A percentile compares a stretch with the other conserved stretches of the same genome.
Evolutionary conservation across 2,797 vertebrate species (phyloP).

Genomic region (Sarcophilus harrisii): DNA sequence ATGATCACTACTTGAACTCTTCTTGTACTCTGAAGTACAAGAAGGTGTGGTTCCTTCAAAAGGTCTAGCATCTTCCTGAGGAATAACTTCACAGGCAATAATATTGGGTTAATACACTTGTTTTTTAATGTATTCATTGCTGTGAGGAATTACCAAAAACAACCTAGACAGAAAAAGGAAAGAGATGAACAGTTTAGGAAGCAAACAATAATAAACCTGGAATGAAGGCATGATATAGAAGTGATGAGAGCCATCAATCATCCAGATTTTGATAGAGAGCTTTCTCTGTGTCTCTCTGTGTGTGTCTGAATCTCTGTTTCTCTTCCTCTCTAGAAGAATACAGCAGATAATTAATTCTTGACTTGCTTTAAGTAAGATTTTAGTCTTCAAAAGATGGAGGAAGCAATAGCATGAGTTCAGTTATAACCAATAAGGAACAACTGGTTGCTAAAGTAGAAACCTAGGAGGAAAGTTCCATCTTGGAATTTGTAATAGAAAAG

Average conservation of each 20-base stretch:
- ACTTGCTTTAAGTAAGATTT: neutral
- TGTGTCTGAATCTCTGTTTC: too few relatives aligned
- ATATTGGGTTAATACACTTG: neutral
- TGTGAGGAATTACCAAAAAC: neutral
- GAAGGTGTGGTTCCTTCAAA: neutral
- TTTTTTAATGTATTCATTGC: neutral
- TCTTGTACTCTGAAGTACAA: neutral
- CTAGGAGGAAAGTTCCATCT: neutral
- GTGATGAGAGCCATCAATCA: too few relatives aligned
- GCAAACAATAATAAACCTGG: neutral
- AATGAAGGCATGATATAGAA: neutral
- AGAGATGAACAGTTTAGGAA: neutral
- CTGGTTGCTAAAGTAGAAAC: neutral
- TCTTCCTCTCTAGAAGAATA: neutral
- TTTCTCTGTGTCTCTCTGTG: neutral
- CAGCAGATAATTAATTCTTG: neutral
- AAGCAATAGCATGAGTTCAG: neutral
- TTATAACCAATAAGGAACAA: neutral
- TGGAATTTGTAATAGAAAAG: neutral
- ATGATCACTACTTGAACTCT: neutral
- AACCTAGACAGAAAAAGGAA: neutral
- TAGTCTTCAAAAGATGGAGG: neutral
- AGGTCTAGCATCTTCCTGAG: neutral
- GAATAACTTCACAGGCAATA: neutral
- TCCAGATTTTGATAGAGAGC: too few relatives aligned